Conservation (phyloP, 2,888 invertebrate species). For the Microchrysa polita region DNA sequence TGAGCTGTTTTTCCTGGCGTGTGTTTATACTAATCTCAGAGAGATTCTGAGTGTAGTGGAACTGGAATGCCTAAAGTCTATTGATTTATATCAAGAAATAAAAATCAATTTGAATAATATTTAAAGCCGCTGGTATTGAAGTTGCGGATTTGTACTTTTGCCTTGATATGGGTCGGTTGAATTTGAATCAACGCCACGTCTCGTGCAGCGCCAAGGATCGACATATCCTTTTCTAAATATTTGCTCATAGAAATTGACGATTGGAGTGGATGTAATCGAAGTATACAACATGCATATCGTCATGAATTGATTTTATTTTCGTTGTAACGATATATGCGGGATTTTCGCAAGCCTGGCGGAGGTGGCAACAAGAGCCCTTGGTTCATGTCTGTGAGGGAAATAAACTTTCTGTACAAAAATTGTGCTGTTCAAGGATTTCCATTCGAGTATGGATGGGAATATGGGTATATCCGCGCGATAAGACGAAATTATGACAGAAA, state of each 20-base stretch:
- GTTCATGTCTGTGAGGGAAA: too few relatives aligned
- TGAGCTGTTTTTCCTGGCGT: not conserved
- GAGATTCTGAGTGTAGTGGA: too few relatives aligned
- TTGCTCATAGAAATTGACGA: not conserved
- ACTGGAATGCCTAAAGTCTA: slow-evolving; percentile 4
- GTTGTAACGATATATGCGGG: slow-evolving; percentile 11
- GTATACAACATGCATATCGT: slow-evolving; percentile 25
- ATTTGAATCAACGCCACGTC: too few relatives aligned
- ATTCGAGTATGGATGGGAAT: not conserved
- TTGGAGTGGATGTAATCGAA: slow-evolving; percentile 12
- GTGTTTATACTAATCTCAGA: not conserved
- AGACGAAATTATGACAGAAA: slow-evolving; percentile 20
- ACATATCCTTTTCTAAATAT: slow-evolving; percentile 2
- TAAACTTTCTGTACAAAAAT: not conserved
- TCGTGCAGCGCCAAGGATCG: too few relatives aligned
- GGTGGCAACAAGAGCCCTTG: too few relatives aligned
- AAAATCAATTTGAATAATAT: slow-evolving; percentile 28
- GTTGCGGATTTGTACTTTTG: too few relatives aligned
- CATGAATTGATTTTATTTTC: slow-evolving; percentile 25
- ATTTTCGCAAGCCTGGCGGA: too few relatives aligned
- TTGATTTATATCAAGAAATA: slow-evolving; percentile 33
- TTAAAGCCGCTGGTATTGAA: not conserved
- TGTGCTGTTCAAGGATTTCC: too few relatives aligned
- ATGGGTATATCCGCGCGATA: not conserved
- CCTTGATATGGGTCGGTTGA: too few relatives aligned